Percentiles rank a stretch among this genome's conserved stretches.
Conservation (phyloP, 2,797 vertebrate species). For the Anguilla pacifica region DNA sequence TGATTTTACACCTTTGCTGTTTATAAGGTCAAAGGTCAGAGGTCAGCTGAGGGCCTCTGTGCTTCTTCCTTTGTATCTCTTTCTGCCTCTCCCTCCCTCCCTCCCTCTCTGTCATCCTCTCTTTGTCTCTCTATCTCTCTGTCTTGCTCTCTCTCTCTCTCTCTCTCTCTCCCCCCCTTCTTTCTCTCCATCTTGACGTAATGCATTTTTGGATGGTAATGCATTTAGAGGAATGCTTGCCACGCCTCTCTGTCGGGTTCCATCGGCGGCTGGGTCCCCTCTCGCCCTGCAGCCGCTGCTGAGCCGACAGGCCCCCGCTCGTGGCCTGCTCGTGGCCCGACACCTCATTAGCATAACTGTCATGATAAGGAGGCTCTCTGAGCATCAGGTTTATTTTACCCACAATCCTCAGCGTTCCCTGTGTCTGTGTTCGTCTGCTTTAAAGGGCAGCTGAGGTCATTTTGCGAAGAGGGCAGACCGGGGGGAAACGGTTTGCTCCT, state of each 20-base stretch:
- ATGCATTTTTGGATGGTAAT: conserved; percentile 75
- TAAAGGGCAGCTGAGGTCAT: background rate
- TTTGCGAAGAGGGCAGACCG: background rate
- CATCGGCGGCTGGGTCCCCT: conserved; percentile 46
- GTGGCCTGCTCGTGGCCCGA: background rate
- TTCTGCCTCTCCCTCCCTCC: background rate
- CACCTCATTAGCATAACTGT: background rate
- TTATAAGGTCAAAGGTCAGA: background rate
- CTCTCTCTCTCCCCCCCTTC: conserved; percentile 48
- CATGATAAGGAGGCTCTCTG: background rate
- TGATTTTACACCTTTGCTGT: background rate
- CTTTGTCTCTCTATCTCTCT: conserved; percentile 42
- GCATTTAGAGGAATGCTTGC: conserved; percentile 64
- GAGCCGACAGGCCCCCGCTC: background rate
- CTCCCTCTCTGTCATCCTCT: conserved; percentile 26
- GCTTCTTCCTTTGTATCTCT: conserved; percentile 21
- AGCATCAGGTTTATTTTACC: background rate
- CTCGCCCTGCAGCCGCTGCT: conserved; percentile 43
- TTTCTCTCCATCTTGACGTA: conserved; percentile 75
- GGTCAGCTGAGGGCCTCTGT: background rate
- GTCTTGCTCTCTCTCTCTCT: conserved; percentile 62
- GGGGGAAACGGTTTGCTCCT: background rate
- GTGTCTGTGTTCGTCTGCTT: background rate
- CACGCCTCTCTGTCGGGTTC: conserved; percentile 56
- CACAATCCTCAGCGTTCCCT: background rate